These are phyloP conservation scores for Cephus sareptanus DNA, from an alignment of 2,888 invertebrate species.

Conservation along the genomic window DNA sequence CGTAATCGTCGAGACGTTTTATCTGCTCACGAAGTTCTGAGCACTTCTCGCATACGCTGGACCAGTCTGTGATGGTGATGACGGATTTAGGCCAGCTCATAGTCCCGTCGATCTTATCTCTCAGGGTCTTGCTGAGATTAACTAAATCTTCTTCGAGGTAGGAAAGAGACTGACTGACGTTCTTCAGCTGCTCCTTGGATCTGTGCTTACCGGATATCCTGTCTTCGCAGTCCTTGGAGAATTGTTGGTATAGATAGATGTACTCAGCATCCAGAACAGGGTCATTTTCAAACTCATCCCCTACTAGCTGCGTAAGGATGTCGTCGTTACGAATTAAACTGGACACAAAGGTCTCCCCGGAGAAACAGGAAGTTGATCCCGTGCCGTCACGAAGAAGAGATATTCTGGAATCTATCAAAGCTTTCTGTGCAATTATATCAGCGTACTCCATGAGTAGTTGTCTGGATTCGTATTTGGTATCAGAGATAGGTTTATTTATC, in stretches of 20 bases:
- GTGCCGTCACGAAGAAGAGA: constrained; percentile 67
- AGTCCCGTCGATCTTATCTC: constrained; percentile 17
- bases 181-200: constrained; percentile 49
- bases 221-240: constrained; percentile 71
- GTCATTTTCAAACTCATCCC: constrained; percentile 58
- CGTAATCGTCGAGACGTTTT: constrained; percentile 63
- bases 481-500: constrained; percentile 59
- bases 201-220: constrained; percentile 40
- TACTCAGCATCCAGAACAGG: constrained; percentile 75
- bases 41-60: constrained; percentile 71
- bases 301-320: constrained; percentile 46
- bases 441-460: constrained; percentile 74
- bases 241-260: constrained; percentile 74
- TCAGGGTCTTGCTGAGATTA: constrained; percentile 52
- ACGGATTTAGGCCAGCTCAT: constrained; percentile 37
- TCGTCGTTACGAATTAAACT: constrained; percentile 60
- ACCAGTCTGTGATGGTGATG: constrained; percentile 56
- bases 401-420: constrained; percentile 81
- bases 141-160: constrained; percentile 62
- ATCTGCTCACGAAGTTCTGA: constrained; percentile 69
- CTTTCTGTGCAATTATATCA: constrained; percentile 79
- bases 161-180: constrained; percentile 50
- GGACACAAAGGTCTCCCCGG: constrained; percentile 51
- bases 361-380: constrained; percentile 29
- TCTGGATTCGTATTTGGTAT: constrained; percentile 62